Evolutionary conservation across 1,140 invertebrate genomes (phyloP).

Genomic region (Cyrtorhinus lividipennis): DNA sequence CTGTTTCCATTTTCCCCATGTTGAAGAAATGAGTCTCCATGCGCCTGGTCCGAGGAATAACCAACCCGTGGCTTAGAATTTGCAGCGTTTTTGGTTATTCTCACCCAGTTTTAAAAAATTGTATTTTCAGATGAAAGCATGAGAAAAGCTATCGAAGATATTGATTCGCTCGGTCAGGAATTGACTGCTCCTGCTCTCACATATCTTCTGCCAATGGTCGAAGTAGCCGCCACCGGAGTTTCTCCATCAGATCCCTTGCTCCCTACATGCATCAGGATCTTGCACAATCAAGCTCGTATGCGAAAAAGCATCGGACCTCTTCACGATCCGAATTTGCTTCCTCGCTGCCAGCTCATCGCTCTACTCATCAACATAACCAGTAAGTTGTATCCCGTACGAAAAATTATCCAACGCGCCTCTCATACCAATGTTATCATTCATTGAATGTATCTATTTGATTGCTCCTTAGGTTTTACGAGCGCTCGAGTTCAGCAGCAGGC

Average conservation of each 20-base stretch:
- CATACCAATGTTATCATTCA: background rate
- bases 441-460: background rate
- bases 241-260: slow-evolving; percentile 16
- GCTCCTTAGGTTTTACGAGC: slow-evolving; percentile 37
- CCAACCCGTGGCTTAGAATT: too few species aligned
- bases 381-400: slow-evolving; percentile 30
- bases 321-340: slow-evolving; percentile 59
- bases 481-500: slow-evolving; percentile 60
- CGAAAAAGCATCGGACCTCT: slow-evolving; percentile 28
- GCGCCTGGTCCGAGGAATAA: too few species aligned
- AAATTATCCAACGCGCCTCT: background rate
- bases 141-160: slow-evolving; percentile 35
- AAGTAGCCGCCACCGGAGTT: slow-evolving; percentile 16
- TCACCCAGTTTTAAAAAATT: too few species aligned
- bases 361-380: slow-evolving; percentile 67
- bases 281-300: slow-evolving; percentile 16
- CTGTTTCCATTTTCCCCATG: too few species aligned
- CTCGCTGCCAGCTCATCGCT: slow-evolving; percentile 63
- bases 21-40: too few species aligned
- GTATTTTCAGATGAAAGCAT: slow-evolving; percentile 9
- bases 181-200: slow-evolving; percentile 17
- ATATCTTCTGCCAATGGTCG: slow-evolving; percentile 20
- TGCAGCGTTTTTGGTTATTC: too few species aligned
- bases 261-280: slow-evolving; percentile 15
- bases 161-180: slow-evolving; percentile 23